These are phyloP conservation scores for Apteryx mantelli DNA, from an alignment of 2,113 vertebrate genomes.

Conservation along the genomic window DNA sequence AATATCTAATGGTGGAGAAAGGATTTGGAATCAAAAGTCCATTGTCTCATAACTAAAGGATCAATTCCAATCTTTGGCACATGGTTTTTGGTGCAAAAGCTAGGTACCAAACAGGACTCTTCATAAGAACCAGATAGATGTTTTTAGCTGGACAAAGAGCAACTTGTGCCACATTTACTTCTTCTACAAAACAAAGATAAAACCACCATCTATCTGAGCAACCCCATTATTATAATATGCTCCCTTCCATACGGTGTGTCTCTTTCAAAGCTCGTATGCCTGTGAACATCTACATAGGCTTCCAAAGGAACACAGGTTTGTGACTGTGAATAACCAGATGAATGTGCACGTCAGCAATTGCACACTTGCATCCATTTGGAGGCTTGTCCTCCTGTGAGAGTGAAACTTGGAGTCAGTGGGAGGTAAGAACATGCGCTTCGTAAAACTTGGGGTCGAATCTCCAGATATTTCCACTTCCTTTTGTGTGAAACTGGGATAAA, in stretches of 20 bases:
- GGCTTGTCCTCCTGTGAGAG: not conserved
- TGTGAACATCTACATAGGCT: not conserved
- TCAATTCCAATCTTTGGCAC: not conserved
- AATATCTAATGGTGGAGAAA: not conserved
- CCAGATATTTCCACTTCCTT: not conserved
- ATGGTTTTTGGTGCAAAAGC: not conserved
- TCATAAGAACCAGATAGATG: not conserved
- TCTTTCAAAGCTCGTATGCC: not conserved
- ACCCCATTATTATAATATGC: not conserved
- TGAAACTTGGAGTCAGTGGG: not conserved
- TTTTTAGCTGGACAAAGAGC: not conserved
- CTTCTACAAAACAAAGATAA: not conserved
- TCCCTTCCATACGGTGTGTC: not conserved
- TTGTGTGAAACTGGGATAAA: not conserved
- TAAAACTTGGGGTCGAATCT: not conserved
- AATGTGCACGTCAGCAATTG: not conserved
- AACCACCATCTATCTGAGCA: not conserved
- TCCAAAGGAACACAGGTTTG: not conserved
- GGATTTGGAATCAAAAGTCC: not conserved
- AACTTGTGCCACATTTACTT: not conserved
- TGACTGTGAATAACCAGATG: not conserved
- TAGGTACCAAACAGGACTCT: not conserved
- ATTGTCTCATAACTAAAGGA: not conserved
- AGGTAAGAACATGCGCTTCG: not conserved
- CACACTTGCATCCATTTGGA: not conserved